Evolutionary conservation across 2,797 vertebrate genomes (phyloP).

Genomic region (Gymnodraco acuticeps): DNA sequence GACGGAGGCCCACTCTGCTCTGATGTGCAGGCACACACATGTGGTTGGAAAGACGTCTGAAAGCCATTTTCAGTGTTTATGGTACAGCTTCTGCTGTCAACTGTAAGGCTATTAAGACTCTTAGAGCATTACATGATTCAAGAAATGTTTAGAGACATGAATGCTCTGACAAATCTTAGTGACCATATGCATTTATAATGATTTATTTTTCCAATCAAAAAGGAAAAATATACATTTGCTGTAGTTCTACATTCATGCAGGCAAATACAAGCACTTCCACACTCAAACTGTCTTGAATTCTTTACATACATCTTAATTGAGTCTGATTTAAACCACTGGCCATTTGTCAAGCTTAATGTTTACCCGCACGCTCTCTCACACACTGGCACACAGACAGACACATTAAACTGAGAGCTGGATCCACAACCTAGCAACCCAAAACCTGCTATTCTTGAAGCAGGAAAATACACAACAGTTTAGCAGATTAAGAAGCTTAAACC

Average conservation of each 20-base stretch:
- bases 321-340: constrained; percentile 64
- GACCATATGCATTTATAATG: constrained; percentile 1
- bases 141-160: constrained; percentile 20
- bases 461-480: constrained; percentile 42
- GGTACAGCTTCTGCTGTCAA: constrained; percentile 57
- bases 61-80: constrained; percentile 78
- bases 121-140: constrained; percentile 22
- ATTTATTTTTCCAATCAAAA: constrained; percentile 23
- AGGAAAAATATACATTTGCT: constrained; percentile 23
- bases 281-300: constrained; percentile 47
- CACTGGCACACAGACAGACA: constrained; percentile 40
- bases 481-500: constrained; percentile 56
- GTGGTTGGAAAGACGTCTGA: constrained; percentile 69
- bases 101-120: constrained; percentile 31
- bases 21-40: constrained; percentile 59
- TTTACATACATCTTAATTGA: constrained; percentile 63
- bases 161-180: constrained; percentile 5
- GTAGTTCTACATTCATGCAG: not conserved
- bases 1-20: constrained; percentile 54
- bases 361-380: constrained; percentile 49
- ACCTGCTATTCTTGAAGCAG: constrained; percentile 29
- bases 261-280: constrained; percentile 19
- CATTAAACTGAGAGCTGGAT: constrained; percentile 57
- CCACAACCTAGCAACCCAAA: constrained; percentile 64
- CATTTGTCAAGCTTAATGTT: constrained; percentile 69